Evolutionary conservation across 1,140 invertebrate genomes (phyloP).

Genomic region (Yoshiicerus persimilis): DNA sequence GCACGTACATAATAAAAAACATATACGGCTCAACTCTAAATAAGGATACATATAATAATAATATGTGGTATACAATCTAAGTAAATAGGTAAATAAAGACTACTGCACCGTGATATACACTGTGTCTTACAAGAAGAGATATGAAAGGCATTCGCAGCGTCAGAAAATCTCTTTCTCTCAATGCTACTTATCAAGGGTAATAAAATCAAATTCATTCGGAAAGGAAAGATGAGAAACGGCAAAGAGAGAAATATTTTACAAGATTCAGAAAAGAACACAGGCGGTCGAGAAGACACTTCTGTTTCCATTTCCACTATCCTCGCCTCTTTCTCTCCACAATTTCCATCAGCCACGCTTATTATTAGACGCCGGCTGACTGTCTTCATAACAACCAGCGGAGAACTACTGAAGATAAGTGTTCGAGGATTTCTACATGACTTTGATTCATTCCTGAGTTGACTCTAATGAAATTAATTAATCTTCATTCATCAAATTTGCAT

Average conservation of each 20-base stretch:
- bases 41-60: no score
- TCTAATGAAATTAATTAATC: slow-evolving; percentile 23
- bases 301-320: background rate
- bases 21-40: no score
- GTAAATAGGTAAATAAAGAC: no score
- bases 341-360: background rate
- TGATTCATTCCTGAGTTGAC: slow-evolving; percentile 2
- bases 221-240: background rate
- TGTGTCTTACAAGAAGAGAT: no score
- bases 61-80: no score
- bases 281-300: background rate
- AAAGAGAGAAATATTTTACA: background rate
- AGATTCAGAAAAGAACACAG: background rate
- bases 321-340: background rate
- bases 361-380: background rate
- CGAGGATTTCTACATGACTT: background rate
- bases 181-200: background rate
- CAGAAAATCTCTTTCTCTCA: background rate
- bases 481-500: slow-evolving; percentile 7
- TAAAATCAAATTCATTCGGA: background rate
- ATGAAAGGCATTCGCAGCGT: background rate
- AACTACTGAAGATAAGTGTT: background rate
- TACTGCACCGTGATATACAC: no score
- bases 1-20: no score
- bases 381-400: background rate